Conservation (phyloP, 2,113 vertebrate genomes). For the Rousettus leschenaultii region DNA sequence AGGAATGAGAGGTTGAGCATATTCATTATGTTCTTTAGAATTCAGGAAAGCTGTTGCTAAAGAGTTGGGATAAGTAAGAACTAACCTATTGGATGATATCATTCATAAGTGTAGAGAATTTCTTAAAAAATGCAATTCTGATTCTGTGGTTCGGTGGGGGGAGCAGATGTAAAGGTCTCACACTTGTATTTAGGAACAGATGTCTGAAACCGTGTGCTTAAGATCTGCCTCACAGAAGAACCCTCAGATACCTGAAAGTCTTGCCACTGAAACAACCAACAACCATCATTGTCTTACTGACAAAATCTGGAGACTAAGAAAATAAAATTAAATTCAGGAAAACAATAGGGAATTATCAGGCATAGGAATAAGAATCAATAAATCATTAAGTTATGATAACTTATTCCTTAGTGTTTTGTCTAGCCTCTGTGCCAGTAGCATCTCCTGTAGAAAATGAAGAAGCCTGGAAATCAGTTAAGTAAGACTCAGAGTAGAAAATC, state of each 20-base stretch:
- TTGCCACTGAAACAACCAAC: neutral
- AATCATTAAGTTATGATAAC: neutral
- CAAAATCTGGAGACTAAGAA: neutral
- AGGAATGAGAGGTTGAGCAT: neutral
- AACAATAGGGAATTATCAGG: neutral
- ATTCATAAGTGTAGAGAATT: neutral
- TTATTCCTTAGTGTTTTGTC: neutral
- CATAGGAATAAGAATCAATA: neutral
- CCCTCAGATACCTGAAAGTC: neutral
- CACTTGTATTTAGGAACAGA: neutral
- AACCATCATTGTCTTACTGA: neutral
- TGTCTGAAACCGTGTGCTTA: neutral
- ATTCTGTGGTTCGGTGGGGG: neutral
- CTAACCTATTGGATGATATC: neutral
- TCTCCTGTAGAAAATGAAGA: neutral
- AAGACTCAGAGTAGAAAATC: neutral
- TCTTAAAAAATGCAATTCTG: neutral
- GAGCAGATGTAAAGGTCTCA: neutral
- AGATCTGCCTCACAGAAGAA: neutral
- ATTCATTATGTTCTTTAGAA: neutral
- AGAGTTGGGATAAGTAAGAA: neutral
- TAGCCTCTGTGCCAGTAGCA: neutral
- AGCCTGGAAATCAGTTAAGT: neutral
- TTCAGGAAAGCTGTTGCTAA: neutral
- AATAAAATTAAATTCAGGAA: slow-evolving; percentile 5